Percentiles rank a stretch among this genome's conserved stretches.
Evolutionary conservation across 2,888 invertebrate genomes (phyloP).

Genomic region (Eupithecia dodoneata): DNA sequence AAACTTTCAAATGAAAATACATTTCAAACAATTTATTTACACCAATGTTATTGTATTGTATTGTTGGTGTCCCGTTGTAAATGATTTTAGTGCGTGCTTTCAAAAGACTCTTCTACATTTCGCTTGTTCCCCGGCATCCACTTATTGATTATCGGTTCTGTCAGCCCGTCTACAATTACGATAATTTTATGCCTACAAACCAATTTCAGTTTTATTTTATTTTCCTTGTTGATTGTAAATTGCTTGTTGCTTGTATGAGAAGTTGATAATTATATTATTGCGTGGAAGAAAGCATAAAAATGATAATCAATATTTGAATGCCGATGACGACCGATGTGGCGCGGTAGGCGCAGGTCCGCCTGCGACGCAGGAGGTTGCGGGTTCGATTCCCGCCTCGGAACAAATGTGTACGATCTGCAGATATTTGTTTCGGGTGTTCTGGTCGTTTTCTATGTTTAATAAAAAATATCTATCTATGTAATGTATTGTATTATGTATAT

Average conservation of each 20-base stretch:
- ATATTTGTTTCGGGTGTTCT: too few species aligned
- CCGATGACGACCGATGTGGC: too few species aligned
- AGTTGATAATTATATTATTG: constrained; percentile 39
- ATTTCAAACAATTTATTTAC: too few species aligned
- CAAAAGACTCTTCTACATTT: constrained; percentile 29
- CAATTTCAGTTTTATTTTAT: constrained; percentile 62
- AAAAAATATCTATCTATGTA: too few species aligned
- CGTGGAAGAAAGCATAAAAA: constrained; percentile 5
- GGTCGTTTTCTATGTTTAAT: too few species aligned
- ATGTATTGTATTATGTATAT: too few species aligned
- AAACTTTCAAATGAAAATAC: too few species aligned
- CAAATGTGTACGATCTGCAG: too few species aligned
- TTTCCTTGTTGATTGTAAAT: constrained; percentile 46
- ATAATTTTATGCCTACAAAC: constrained; percentile 67
- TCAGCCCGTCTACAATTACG: constrained; percentile 61
- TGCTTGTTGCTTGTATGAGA: constrained; percentile 39
- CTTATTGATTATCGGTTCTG: constrained; percentile 56
- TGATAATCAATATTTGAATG: neutral
- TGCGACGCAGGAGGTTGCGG: too few species aligned
- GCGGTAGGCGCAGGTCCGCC: too few species aligned
- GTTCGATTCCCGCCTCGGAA: too few species aligned
- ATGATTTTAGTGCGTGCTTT: neutral
- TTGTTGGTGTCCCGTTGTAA: neutral
- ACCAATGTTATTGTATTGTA: too few species aligned
- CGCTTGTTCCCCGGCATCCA: constrained; percentile 27